Percentiles rank a stretch among this genome's conserved stretches.
Conservation (phyloP, 2,888 invertebrate species). For the Stenodera caucasica region DNA sequence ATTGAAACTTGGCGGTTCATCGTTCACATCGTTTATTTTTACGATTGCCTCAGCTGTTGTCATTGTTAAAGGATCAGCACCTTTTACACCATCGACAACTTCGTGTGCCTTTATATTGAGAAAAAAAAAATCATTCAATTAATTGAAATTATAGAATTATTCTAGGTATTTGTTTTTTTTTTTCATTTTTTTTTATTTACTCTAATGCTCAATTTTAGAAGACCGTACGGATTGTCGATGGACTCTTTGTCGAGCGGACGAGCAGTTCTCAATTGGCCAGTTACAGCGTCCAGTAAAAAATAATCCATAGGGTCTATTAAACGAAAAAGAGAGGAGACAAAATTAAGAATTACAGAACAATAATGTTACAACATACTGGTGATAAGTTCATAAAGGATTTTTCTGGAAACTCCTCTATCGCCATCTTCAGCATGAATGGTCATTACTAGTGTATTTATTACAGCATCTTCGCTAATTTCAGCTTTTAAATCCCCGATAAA, state of each 20-base stretch:
- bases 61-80: constrained; percentile 69
- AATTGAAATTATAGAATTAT: no score
- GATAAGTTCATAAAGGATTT: constrained; percentile 75
- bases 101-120: constrained; percentile 68
- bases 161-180: no score
- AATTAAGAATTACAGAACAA: not conserved
- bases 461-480: constrained; percentile 78
- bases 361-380: constrained; percentile 65
- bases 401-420: constrained; percentile 79
- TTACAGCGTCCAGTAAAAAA: constrained; percentile 76
- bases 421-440: constrained; percentile 82
- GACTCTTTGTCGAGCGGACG: constrained; percentile 85
- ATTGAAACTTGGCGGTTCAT: constrained; percentile 84
- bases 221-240: constrained; percentile 75
- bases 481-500: constrained; percentile 80
- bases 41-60: constrained; percentile 75
- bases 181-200: no score
- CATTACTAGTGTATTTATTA: constrained; percentile 80
- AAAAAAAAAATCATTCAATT: constrained; percentile 10
- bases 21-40: constrained; percentile 86
- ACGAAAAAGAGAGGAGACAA: not conserved
- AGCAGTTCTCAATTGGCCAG: constrained; percentile 81
- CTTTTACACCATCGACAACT: constrained; percentile 70
- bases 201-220: constrained; percentile 73
- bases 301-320: constrained; percentile 81